Percentiles rank a stretch among this genome's conserved stretches.
phyloP scores from a whole-genome alignment of 1,140 invertebrate species.

The Hetaerina americana region DNA sequence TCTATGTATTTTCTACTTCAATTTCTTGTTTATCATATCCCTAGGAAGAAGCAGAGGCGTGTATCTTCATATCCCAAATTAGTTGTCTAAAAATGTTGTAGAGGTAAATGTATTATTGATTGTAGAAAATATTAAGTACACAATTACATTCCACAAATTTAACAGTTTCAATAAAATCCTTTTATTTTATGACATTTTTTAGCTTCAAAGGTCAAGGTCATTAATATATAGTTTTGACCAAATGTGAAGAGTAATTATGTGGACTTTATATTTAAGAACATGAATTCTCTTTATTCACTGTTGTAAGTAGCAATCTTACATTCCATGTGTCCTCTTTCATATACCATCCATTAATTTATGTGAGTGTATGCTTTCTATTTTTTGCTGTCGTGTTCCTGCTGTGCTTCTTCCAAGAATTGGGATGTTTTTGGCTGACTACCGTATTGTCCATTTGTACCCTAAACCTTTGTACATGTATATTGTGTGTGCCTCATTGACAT shows the following conservation, averaged over 20 bases:
- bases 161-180: neutral
- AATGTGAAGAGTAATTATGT: neutral
- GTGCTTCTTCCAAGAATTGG: constrained; percentile 4
- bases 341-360: neutral
- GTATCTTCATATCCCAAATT: neutral
- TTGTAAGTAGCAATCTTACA: neutral
- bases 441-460: neutral
- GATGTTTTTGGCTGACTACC: neutral
- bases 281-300: neutral
- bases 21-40: neutral
- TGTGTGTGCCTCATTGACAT: constrained; percentile 4
- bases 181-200: neutral
- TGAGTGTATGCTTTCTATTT: neutral
- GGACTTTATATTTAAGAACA: neutral
- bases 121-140: neutral
- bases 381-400: constrained; percentile 2
- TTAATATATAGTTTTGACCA: neutral
- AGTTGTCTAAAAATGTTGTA: neutral
- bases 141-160: neutral
- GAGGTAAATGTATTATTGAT: neutral
- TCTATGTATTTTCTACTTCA: neutral
- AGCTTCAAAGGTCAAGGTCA: neutral
- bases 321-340: neutral
- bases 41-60: neutral
- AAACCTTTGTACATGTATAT: constrained; percentile 3